phyloP scores from a whole-genome alignment of 1,140 invertebrate genomes.

The Plectus sambesii region DNA sequence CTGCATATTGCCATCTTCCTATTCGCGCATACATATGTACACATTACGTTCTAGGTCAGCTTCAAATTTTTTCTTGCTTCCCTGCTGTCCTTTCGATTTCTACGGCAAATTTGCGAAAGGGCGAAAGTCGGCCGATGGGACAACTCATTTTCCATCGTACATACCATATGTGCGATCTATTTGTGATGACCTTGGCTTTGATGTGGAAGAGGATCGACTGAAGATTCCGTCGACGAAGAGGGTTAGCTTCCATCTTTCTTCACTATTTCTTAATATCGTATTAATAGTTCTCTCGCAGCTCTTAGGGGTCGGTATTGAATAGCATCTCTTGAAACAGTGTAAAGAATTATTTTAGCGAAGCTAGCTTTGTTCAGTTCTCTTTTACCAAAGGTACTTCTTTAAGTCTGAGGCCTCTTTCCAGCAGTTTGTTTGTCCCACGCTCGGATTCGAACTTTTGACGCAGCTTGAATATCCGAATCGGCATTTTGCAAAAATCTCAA shows the following conservation, averaged over 20 bases:
- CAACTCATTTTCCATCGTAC: conserved; percentile 58
- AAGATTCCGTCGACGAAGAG: conserved; percentile 88
- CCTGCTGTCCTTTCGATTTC: conserved; percentile 86
- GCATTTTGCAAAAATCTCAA: too few relatives aligned
- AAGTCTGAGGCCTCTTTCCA: too few relatives aligned
- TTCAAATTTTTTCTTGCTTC: conserved; percentile 67
- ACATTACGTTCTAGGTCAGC: conserved; percentile 4
- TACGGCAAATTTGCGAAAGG: conserved; percentile 65
- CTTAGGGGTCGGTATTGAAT: conserved; percentile 9
- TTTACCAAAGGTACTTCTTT: too few relatives aligned
- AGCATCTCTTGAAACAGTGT: conserved; percentile 17
- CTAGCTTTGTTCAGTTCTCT: background rate
- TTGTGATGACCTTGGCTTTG: conserved; percentile 60
- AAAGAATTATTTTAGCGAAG: background rate
- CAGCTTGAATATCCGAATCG: too few relatives aligned
- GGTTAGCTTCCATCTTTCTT: conserved; percentile 12
- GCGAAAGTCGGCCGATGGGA: conserved; percentile 22
- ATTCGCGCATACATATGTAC: background rate
- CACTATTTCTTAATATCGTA: background rate
- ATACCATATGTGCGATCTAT: conserved; percentile 71
- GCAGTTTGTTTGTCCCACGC: too few relatives aligned
- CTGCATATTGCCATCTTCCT: background rate
- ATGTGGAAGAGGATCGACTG: conserved; percentile 63
- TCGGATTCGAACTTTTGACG: too few relatives aligned
- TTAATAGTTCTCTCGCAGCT: background rate